phyloP scores from a whole-genome alignment of 2,888 invertebrate species.

The Agonopterix alstromeriana region DNA sequence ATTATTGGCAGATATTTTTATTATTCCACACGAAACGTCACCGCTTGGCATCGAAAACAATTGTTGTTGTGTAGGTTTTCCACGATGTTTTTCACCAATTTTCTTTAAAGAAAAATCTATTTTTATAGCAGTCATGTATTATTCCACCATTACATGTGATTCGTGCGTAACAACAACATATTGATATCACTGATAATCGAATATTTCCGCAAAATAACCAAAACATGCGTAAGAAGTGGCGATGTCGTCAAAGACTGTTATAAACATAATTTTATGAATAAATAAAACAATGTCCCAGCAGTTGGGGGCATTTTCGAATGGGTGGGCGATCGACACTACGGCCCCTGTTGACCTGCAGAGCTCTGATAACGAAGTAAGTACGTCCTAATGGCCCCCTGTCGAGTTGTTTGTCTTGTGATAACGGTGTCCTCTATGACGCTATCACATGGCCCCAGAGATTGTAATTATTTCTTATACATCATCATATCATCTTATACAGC shows the following conservation, averaged over 20 bases:
- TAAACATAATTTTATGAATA: not conserved
- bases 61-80: too few species aligned
- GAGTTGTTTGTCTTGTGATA: slow-evolving; percentile 59
- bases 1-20: too few species aligned
- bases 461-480: slow-evolving; percentile 8
- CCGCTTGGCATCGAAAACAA: too few species aligned
- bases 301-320: slow-evolving; percentile 45
- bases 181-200: too few species aligned
- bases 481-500: too few species aligned
- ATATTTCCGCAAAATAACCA: not conserved
- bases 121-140: too few species aligned
- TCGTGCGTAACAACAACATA: too few species aligned
- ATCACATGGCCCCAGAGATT: slow-evolving; percentile 11
- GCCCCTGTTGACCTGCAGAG: slow-evolving; percentile 60
- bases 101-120: too few species aligned
- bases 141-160: too few species aligned
- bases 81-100: too few species aligned
- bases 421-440: slow-evolving; percentile 46
- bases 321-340: slow-evolving; percentile 67
- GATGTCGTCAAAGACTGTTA: not conserved
- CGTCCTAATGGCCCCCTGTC: slow-evolving; percentile 48
- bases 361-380: slow-evolving; percentile 64
- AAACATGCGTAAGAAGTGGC: slow-evolving; percentile 1
- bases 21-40: too few species aligned
- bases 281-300: slow-evolving; percentile 41